Base-by-base conservation (phyloP, 2,113 vertebrate species). In the Ageneiosus marmoratus region DNA sequence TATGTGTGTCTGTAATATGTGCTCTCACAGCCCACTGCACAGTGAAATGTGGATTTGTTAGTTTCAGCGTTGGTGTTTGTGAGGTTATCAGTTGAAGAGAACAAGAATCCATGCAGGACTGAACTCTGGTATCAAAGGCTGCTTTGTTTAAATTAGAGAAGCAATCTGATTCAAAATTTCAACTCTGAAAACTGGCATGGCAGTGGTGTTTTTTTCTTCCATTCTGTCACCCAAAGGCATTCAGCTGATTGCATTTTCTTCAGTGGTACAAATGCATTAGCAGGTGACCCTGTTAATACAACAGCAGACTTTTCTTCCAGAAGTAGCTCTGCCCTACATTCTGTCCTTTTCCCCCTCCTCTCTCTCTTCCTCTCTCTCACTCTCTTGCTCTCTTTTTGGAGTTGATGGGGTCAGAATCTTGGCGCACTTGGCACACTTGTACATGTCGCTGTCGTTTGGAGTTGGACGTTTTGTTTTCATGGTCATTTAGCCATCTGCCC, bases 401-500 rank as follows among this genome's bases (percentile, higher is more conserved):
- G 62, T 80, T 85, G 86, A 85, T 20, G 76, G 83, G 86, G 83
- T 87, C 86, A 82, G 80, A 79, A 72, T 85, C 83, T 79, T 48
- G 29, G 76, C 27, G 46, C 51, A 79, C 24, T 67, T 85, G 80
- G 83, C 86, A 82, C 83, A 82, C 86, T 87, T 83, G 76, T 85
- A 77, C 80, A 76, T 79, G 80, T 85, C 70, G 75, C 86, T 85
- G 83, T 79, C 80, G 70, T 76, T 79, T 80, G 80, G 76, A 79
- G 51, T 83, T 16, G 34, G 29, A 79, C 8, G 10, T 79, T 82
- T 83, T 78, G 73, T 60, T 34, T 83, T 60, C 48, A 51, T 58
- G 90, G 91, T 91, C 92, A 91, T 86, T 90, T 91, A 89, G 90
- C 93, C 93, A 94, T 93, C 93, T 94, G 93, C 91, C 89, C 86